Evolutionary conservation across 2,797 vertebrate genomes (phyloP), one percentile per base, ranked within the genome.

Genomic region (Oryzias sinensis): DNA sequence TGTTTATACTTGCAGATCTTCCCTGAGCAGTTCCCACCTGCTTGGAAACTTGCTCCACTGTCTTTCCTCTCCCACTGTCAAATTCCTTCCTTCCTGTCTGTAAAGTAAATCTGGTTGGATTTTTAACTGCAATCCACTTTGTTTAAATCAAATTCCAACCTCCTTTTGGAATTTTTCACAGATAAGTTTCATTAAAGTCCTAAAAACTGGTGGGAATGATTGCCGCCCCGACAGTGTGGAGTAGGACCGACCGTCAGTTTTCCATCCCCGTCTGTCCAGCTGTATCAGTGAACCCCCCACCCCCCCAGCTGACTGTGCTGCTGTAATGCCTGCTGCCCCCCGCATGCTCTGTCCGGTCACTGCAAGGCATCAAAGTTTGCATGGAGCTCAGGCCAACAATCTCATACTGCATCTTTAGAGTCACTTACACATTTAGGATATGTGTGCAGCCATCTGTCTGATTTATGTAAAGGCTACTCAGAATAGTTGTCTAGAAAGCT

Each of bases 321-420:
- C 67, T 81, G 65, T 68, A 64, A 67, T 82, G 86, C 76, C 86
- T 89, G 87, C 77, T 89, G 78, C 86, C 84, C 84, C 85, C 56
- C 68, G 91, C 91, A 92, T 92, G 90, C 75, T 73, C 53, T 62
- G 59, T 76, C 70, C 46, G 76, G 67, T 79, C 81, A 85, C 85
- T 80, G 83, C 72, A 76, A 82, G 83, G 84, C 80, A 53, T 79
- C 68, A 70, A 56, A 85, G 80, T 70, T 74, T 87, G 91, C 91
- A 92, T 92, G 89, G 81, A 79, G 70, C 76, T 79, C 62, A 76
- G 74, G 64, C 78, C 56, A 64, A 61, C 76, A 72, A 72, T 56
- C 49, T 70, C 70, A 75, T 53, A 56, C 61, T 73, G 65, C 78
- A 79, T 65, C 63, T 42, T 67, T 67, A 65, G 62, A 25, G 43